Evolutionary conservation across 2,113 vertebrate species (phyloP).

Genomic region (Brienomyrus longianalis): DNA sequence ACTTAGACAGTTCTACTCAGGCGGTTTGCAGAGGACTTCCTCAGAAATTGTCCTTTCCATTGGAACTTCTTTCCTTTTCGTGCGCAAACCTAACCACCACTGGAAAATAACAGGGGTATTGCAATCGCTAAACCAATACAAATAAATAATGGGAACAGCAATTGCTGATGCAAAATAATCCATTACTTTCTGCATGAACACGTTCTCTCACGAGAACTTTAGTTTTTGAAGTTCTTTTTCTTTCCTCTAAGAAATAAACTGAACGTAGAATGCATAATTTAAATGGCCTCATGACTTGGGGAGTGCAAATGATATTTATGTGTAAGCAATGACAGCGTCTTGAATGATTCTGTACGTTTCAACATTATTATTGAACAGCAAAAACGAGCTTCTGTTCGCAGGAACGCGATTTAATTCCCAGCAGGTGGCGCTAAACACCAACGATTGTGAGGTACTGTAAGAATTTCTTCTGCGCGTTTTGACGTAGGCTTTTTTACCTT

Average conservation of each 20-base stretch:
- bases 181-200: not conserved
- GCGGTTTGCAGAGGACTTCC: constrained; percentile 53
- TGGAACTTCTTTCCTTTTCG: constrained; percentile 25
- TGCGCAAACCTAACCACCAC: not conserved
- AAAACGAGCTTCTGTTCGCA: not conserved
- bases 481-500: not conserved
- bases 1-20: constrained; percentile 48
- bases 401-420: constrained; percentile 18
- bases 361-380: not conserved
- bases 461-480: not conserved
- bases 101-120: not conserved
- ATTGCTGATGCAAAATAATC: not conserved
- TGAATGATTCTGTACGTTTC: not conserved
- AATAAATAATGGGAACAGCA: not conserved
- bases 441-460: constrained; percentile 6
- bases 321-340: not conserved
- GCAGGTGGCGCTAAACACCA: constrained; percentile 39
- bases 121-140: not conserved
- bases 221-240: not conserved
- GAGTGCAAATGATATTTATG: not conserved
- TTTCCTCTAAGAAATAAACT: not conserved
- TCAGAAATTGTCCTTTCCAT: constrained; percentile 39
- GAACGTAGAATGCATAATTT: not conserved
- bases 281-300: not conserved
- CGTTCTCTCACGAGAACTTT: not conserved